A percentile compares a stretch with the other conserved stretches of the same genome.
Conservation (phyloP, 2,888 invertebrate species). For the Megaustenia siamemsis region DNA sequence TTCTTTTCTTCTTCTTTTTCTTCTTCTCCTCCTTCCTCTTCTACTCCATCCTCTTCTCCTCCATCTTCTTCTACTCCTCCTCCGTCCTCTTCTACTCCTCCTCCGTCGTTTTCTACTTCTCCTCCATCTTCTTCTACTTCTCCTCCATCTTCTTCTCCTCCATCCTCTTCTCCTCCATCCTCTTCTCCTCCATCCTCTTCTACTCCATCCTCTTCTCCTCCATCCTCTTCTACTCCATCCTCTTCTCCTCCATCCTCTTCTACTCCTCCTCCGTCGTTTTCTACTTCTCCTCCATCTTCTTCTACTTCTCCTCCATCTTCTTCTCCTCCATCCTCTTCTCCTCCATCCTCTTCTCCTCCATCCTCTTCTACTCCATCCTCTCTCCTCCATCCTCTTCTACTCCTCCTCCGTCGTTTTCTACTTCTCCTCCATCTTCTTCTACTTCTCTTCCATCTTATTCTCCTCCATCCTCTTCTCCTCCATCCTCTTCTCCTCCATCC, state of each 20-base stretch:
- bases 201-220: background rate
- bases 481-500: background rate
- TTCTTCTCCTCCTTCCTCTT: background rate
- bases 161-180: background rate
- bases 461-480: no score
- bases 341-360: background rate
- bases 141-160: background rate
- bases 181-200: background rate
- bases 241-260: background rate
- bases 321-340: background rate
- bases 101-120: no score
- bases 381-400: background rate
- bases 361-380: background rate
- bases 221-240: background rate
- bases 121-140: background rate
- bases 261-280: no score
- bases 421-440: background rate
- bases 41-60: background rate
- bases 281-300: constrained; percentile 1
- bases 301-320: background rate
- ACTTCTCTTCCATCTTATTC: background rate
- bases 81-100: background rate
- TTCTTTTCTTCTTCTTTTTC: background rate
- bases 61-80: background rate
- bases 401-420: no score